phyloP scores from a whole-genome alignment of 2,113 vertebrate genomes.

The Panthera tigris region DNA sequence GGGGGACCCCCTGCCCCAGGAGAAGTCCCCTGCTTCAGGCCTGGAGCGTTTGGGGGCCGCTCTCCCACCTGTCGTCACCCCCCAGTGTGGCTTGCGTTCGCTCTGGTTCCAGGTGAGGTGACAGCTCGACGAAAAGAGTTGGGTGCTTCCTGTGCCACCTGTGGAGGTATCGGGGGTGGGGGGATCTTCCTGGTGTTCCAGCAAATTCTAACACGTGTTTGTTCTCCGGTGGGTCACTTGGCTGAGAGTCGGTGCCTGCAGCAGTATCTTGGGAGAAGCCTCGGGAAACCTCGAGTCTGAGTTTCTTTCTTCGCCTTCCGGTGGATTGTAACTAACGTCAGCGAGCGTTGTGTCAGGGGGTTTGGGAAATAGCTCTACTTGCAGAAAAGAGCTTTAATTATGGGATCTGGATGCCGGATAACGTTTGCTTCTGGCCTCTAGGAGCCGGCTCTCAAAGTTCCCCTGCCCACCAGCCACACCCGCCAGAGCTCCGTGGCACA shows the following conservation, averaged over 20 bases:
- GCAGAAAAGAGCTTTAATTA: slow-evolving; percentile 69
- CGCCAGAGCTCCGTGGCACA: not conserved
- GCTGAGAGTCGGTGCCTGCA: not conserved
- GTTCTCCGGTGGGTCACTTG: not conserved
- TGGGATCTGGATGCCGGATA: slow-evolving; percentile 65
- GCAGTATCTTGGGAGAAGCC: not conserved
- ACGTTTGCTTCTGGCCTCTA: slow-evolving; percentile 56
- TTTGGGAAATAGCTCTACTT: slow-evolving; percentile 67
- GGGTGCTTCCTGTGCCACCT: not conserved
- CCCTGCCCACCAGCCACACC: not conserved
- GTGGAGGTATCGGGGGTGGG: rapidly evolving
- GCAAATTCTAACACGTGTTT: not conserved
- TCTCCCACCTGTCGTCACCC: rapidly evolving
- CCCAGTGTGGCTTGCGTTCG: rapidly evolving
- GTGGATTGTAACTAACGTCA: slow-evolving; percentile 56
- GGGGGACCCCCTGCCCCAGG: rapidly evolving
- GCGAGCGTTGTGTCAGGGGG: slow-evolving; percentile 54
- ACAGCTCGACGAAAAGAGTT: rapidly evolving
- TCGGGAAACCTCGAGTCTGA: rapidly evolving
- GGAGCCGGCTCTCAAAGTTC: slow-evolving; percentile 53
- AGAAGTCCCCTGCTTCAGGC: not conserved
- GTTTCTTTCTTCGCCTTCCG: not conserved
- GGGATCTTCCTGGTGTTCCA: not conserved
- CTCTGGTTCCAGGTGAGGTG: rapidly evolving
- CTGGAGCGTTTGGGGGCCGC: rapidly evolving